Base-by-base conservation (phyloP, 2,797 vertebrate species). In the Thaleichthys pacificus region DNA sequence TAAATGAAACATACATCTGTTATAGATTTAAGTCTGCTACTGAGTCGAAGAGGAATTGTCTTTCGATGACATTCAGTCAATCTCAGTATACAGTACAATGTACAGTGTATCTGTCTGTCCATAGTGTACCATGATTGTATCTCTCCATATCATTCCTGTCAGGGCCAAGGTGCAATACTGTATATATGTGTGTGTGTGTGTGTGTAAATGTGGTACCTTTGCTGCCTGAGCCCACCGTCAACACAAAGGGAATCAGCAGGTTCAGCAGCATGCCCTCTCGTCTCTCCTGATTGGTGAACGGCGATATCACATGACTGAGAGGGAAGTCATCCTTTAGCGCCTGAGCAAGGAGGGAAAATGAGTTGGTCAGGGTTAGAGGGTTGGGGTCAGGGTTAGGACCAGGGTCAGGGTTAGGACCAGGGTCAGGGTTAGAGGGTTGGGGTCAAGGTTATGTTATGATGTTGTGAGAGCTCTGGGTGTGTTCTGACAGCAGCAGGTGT, bases 201-300 rank as follows among this genome's bases (percentile, higher is more conserved):
- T 51, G 57, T 56, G 2, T 63, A 7, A 21, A 21, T 5, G 47
- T 51, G 49, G 15, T 65, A 98, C 98, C 98, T 98, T 99, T 99
- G 92, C 96, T 99, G 86, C 98, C 97, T 82, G 98, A 98, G 86
- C 98, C 98, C 85, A 99, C 98, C 76, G 97, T 98, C 86, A 99
- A 93, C 76, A 99, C 98, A 87, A 99, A 99, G 75, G 98, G 98
- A 87, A 99, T 98, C 73, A 99, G 94, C 73, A 99, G 94, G 86
- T 99, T 99, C 85, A 99, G 96, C 89, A 99, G 95, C 98, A 99
- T 99, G 85, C 98, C 97, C 88, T 99, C 98, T 84, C 97, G 93
- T 87, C 97, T 93, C 89, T 99, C 98, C 92, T 99, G 96, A 94
- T 99, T 99, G 91, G 97, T 99, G 92, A 99, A 99, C 68, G 98